Evolutionary conservation across 2,888 invertebrate genomes (phyloP).

Genomic region (Drosophila subquinaria): DNA sequence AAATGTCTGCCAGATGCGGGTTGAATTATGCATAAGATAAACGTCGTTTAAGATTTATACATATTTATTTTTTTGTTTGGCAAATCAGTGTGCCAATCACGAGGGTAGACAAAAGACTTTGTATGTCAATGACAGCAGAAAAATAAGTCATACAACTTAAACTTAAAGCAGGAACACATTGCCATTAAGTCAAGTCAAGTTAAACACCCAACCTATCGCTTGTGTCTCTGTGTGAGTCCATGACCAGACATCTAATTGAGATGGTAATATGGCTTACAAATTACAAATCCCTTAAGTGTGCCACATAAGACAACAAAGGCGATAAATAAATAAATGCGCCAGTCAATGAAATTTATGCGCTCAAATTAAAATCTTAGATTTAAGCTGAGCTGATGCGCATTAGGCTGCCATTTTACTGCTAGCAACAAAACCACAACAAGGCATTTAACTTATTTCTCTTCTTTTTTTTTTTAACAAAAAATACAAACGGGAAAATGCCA

Average conservation of each 20-base stretch:
- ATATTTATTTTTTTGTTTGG: neutral
- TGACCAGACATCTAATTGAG: conserved; percentile 12
- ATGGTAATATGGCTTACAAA: conserved; percentile 41
- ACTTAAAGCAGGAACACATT: neutral
- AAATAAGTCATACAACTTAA: neutral
- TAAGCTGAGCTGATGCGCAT: conserved; percentile 56
- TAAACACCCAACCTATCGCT: neutral
- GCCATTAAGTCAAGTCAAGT: neutral
- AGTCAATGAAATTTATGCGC: conserved; percentile 62
- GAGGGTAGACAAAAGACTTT: neutral
- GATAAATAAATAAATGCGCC: conserved; percentile 64
- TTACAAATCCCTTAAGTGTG: conserved; percentile 67
- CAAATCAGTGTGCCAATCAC: conserved; percentile 5
- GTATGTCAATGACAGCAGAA: neutral
- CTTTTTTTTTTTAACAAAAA: neutral
- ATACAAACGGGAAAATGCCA: conserved; percentile 38
- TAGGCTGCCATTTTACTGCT: conserved; percentile 28
- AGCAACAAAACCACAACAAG: conserved; percentile 34
- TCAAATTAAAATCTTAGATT: conserved; percentile 67
- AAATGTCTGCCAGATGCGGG: conserved; percentile 21
- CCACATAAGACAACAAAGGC: conserved; percentile 43
- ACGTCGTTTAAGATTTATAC: conserved; percentile 27
- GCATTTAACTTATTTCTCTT: conserved; percentile 20
- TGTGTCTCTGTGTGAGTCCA: neutral
- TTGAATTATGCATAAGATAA: conserved; percentile 48